phyloP scores from a whole-genome alignment of 2,113 vertebrate genomes.

The Castor canadensis region DNA sequence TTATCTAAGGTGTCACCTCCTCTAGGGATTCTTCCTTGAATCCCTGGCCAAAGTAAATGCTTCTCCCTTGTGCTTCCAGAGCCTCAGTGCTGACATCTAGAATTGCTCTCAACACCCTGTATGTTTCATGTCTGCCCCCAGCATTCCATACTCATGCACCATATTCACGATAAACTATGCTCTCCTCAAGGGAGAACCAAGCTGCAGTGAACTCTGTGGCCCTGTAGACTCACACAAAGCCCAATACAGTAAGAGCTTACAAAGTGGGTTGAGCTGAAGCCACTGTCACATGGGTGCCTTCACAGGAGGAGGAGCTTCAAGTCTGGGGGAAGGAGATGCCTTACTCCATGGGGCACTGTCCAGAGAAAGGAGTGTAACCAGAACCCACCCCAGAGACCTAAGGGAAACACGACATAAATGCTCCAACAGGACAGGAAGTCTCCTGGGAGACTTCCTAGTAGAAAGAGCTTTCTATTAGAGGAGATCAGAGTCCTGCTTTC shows the following conservation, averaged over 20 bases:
- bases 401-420: background rate
- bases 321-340: background rate
- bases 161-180: background rate
- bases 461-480: background rate
- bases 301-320: background rate
- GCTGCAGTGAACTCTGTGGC: background rate
- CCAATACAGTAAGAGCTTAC: background rate
- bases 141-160: background rate
- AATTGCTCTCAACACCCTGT: background rate
- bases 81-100: background rate
- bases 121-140: background rate
- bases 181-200: background rate
- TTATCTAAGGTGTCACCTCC: background rate
- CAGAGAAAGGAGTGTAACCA: background rate
- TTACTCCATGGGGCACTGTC: background rate
- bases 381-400: background rate
- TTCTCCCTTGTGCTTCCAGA: background rate
- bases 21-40: background rate
- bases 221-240: background rate
- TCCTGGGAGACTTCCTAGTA: background rate
- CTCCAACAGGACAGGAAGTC: background rate
- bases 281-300: background rate
- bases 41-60: background rate
- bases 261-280: background rate
- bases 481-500: background rate